phyloP scores from a whole-genome alignment of 2,888 invertebrate genomes.

The Epiblema foenella region DNA sequence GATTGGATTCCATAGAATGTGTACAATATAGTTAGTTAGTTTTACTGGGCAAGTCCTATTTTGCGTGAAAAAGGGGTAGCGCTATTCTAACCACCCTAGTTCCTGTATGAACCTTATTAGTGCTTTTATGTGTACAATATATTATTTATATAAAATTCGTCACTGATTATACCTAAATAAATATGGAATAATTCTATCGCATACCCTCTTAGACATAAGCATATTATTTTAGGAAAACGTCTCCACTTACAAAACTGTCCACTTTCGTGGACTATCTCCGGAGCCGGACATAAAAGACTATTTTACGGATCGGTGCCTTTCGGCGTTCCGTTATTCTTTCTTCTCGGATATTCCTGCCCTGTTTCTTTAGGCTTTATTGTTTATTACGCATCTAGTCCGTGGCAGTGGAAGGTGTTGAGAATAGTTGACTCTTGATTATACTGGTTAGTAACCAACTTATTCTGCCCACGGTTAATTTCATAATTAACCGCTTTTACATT shows the following conservation, averaged over 20 bases:
- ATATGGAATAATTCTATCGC: neutral
- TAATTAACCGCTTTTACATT: conserved; percentile 6
- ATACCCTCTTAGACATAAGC: conserved; percentile 24
- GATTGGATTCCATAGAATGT: neutral
- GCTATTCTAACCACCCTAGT: no score
- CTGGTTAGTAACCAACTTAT: conserved; percentile 9
- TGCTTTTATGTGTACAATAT: no score
- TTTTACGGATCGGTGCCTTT: conserved; percentile 63
- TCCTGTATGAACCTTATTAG: no score
- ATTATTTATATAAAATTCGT: neutral
- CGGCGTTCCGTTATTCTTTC: conserved; percentile 56
- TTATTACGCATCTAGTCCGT: conserved; percentile 34
- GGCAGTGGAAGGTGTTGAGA: conserved; percentile 30
- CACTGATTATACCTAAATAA: neutral
- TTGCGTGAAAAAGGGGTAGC: no score
- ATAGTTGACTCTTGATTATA: conserved; percentile 29
- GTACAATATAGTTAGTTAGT: no score
- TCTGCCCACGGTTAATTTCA: conserved; percentile 9
- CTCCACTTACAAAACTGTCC: conserved; percentile 50
- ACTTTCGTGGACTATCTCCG: conserved; percentile 55
- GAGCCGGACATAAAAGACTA: conserved; percentile 60
- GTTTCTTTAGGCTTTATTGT: conserved; percentile 35
- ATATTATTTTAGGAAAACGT: conserved; percentile 37
- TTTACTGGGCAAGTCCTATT: no score
- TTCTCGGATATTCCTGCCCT: conserved; percentile 46